Evolutionary conservation across 1,140 invertebrate genomes (phyloP), one percentile per base, ranked within the genome.

Genomic region (Scaptodrosophila lebanonensis): DNA sequence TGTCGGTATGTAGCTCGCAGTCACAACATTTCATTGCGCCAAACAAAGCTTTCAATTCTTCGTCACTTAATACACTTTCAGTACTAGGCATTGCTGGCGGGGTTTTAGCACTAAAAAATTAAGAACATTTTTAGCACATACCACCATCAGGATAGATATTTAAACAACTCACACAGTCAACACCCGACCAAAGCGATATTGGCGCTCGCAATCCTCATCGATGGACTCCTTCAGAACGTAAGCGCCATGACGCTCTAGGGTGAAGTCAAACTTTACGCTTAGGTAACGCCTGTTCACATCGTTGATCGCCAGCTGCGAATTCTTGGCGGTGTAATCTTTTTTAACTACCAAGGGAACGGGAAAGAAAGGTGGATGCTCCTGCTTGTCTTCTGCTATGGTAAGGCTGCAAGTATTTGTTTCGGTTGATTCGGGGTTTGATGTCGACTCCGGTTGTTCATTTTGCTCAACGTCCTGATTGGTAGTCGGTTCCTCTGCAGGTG

Each of bases 261-360:
- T 30, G 8, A 66, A 77, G 8, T 73, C 75, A 11, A 61, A 65
- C 30, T 36, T 79, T 1, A 54, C 56, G 39, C 40, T 69, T 6
- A 79, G 33, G 11, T 54, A 79, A 5, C 75, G 73, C 0, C 2
- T 13, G 15, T 5, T 39, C 0, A n/a, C 4, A 47, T 77, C 73
- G 16, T 56, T 56, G 3, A 11, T 7, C 9, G 33, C 33, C 17
- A 77, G 3, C 3, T 68, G 25, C 0, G 73, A 77, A 8, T 18
- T 38, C 7, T 63, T 58, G 5, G 4, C 33, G 1, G 27, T 48
- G 11, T 76, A 71, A 2, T 77, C 75, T 4, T 38, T 27, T 40
- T 68, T 69, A 5, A 25, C 36, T 5, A 79, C 30, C 9, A 79
- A 29, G 0, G 49, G 73, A 6, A 51, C 1, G 9, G 38, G 56